Base-by-base conservation (phyloP, 2,113 vertebrate genomes). In the Brienomyrus longianalis region DNA sequence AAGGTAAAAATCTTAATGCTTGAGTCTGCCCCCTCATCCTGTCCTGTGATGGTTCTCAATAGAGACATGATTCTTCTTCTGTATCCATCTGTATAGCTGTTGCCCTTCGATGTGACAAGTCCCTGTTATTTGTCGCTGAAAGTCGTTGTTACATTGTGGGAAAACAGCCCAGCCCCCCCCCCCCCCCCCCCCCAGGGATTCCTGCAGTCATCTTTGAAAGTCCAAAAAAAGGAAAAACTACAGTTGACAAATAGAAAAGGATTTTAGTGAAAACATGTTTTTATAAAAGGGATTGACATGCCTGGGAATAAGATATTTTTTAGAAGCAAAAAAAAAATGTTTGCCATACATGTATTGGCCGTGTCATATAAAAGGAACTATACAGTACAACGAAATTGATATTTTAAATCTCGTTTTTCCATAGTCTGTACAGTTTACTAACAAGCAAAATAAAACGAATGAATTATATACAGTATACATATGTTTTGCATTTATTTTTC, bases 181-280 rank as follows among this genome's bases (percentile, higher is more conserved):
- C 52, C 13, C 51, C 51, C 15, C 2, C 51, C 90, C 86, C 92
- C 27, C 89, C 91, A 89, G 93, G 92, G 91, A 93, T 88, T 88
- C 88, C 87, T 89, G 92, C 91, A 90, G 90, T 91, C 92, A 91
- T 91, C 91, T 39, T 35, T 83, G 52, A 50, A 66, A 91, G 92
- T 87, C 85, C 86, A 54, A 89, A 89, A 91, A 89, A 89, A 59
- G 88, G 88, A 91, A 89, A 89, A 91, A 88, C 91, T 56, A 83
- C 83, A 88, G 89, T 50, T 51, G 74, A 70, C 74, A 89, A 87
- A 66, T 90, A 90, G 90, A 92, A 86, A 83, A 74, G 86, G 90
- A 89, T 91, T 94, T 95, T 91, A 95, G 92, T 94, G 91, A 91
- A 95, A 95, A 95, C 95, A 95, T 92, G 93, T 95, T 95, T 95